Conservation (phyloP, 1,140 invertebrate genomes). For the Bombus pyrosoma region DNA sequence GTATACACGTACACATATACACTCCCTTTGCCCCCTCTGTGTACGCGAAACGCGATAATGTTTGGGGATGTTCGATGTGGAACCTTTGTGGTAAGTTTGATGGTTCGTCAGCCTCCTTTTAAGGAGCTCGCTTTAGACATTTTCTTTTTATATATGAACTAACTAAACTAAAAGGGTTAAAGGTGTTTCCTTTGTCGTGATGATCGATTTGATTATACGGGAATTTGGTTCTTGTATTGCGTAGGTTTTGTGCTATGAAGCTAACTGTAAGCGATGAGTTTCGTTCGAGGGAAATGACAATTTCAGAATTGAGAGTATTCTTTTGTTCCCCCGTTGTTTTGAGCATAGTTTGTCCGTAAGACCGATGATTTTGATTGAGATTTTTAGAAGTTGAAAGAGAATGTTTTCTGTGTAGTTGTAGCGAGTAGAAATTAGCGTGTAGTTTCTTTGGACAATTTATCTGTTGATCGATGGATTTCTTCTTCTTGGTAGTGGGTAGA, state of each 20-base stretch:
- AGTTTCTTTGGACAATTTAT: background rate
- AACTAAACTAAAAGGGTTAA: background rate
- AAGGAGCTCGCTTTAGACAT: background rate
- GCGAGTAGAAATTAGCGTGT: background rate
- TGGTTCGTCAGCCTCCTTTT: background rate
- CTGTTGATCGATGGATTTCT: background rate
- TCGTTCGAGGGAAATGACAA: background rate
- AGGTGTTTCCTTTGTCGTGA: background rate
- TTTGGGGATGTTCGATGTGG: slow-evolving; percentile 44
- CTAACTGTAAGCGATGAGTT: background rate
- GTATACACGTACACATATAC: background rate
- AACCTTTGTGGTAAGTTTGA: slow-evolving; percentile 48
- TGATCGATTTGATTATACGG: background rate
- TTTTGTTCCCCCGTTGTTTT: slow-evolving; percentile 5
- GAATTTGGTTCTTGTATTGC: background rate
- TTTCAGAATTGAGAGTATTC: background rate
- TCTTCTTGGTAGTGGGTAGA: background rate
- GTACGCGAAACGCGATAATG: slow-evolving; percentile 39
- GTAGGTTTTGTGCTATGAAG: background rate
- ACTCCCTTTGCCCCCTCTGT: background rate
- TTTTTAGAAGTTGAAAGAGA: background rate
- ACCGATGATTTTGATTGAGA: background rate
- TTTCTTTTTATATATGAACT: background rate
- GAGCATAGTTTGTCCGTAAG: background rate
- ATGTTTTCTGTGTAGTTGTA: background rate